A percentile compares a stretch with the other conserved stretches of the same genome.
phyloP scores from a whole-genome alignment of 2,113 vertebrate genomes.

The Triplophysa tibetana region DNA sequence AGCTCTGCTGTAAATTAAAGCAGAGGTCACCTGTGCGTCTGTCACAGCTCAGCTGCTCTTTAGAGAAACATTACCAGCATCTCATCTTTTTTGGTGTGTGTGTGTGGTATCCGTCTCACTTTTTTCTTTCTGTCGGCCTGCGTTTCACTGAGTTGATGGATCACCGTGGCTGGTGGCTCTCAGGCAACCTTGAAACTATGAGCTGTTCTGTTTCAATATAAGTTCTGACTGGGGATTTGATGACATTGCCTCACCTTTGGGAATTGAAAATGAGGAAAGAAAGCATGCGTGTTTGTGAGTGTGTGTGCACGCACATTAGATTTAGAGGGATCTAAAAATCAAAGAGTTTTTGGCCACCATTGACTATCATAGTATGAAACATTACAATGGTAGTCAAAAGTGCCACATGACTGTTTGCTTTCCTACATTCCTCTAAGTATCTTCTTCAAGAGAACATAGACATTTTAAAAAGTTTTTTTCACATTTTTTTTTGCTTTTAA shows the following conservation, averaged over 20 bases:
- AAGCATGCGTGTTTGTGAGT: background rate
- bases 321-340: background rate
- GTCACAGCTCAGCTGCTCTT: conserved; percentile 27
- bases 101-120: conserved; percentile 29
- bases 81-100: background rate
- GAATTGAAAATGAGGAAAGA: conserved; percentile 20
- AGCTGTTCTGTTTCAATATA: conserved; percentile 51
- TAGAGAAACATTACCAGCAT: conserved; percentile 1
- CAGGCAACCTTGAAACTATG: conserved; percentile 47
- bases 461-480: too few relatives aligned
- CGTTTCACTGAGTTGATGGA: conserved; percentile 47
- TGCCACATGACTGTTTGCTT: too few relatives aligned
- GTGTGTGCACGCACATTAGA: background rate
- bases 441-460: too few relatives aligned
- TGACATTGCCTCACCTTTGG: conserved; percentile 47
- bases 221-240: conserved; percentile 43
- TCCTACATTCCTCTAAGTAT: too few relatives aligned
- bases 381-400: too few relatives aligned
- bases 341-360: too few relatives aligned
- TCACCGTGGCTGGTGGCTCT: conserved; percentile 30
- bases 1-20: conserved; percentile 40
- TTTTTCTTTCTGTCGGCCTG: conserved; percentile 14
- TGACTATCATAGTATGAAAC: too few relatives aligned
- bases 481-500: too few relatives aligned
- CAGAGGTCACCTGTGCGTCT: conserved; percentile 22